Base-by-base conservation (phyloP, 2,797 vertebrate species). In the Uromys caudimaculatus region DNA sequence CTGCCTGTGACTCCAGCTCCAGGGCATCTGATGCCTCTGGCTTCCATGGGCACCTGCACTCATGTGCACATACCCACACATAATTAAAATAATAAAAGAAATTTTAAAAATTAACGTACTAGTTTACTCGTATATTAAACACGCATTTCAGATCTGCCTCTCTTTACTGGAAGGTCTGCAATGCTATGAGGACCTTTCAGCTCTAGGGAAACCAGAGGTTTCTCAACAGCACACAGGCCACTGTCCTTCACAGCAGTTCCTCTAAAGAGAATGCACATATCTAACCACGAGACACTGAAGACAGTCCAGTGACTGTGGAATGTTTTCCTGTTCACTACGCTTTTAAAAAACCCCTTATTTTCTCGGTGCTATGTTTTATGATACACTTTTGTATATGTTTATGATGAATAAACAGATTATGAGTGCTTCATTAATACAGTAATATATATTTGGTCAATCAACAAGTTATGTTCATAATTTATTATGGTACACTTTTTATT, bases 41-140 rank as follows among this genome's bases (percentile, higher is more conserved):
- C 10, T 50, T 47, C 82, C 82, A 35, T 35, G 44, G 58, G 29
- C 29, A 64, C 29, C 41, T 52, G 44, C 11, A 86, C 47, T 24
- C 32, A 23, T 6, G 21, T 24, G 41, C 21, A 52, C 44, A 50
- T 35, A 41, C 23, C 29, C 56, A 89, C 17, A n/a, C 50, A 71
- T 41, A 47, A 19, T 41, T 56, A 73, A 69, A 86, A 29, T 24
- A 73, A 88, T 35, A 41, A 88, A 84, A 21, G 23, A 10, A 84
- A 62, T 23, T 32, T 75, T 44, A 92, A 95, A 97, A 96, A 89
- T 24, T 50, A 93, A 79, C 47, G 11, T 3, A 35, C 17, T 85
- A 23, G 81, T 69, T 90, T 69, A 73, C 50, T 93, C 60, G 89
- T 47, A 93, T 58, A 93, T 41, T 91, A 94, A 94, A 83, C 27